Base-by-base conservation (phyloP, 2,797 vertebrate species). In the Schizopygopsis pylzovi region DNA sequence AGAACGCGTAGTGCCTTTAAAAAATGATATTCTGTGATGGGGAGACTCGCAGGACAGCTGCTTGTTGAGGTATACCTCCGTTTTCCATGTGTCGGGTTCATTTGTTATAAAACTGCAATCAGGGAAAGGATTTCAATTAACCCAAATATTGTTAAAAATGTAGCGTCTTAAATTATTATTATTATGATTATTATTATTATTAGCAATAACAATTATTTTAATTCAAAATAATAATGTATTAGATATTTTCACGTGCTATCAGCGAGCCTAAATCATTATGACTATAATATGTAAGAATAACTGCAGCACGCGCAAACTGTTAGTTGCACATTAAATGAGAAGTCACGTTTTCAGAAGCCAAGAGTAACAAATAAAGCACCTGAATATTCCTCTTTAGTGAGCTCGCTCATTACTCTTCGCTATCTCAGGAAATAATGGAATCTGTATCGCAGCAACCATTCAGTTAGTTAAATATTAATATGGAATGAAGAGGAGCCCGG, bases 1-100 rank as follows among this genome's bases (percentile, higher is more conserved):
- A 89, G 89, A 95, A 94, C 87, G 86, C 93, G 90, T 94, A 92
- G 95, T 85, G 88, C 70, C 88, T 63, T 92, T 41, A 90, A 91
- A 83, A 54, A 6, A 54, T 45, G 11, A 94, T 91, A 90, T 90
- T 90, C 76, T 87, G 88, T 79, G 63, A 89, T 89, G 91, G 91
- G 72, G 87, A 87, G 85, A 90, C 90, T 87, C 56, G 85, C 87
- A 63, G 52, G 81, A 90, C 76, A 87, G 25, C 77, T 91, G 90
- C 88, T 87, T 45, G 9, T 45, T 87, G 86, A 89, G 61, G 54
- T 41, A 15, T 86, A 81, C 83, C 61, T 86, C 79, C 25, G 28
- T 79, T 89, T 63, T 72, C 3, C 6, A 79, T 5, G 54, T 77
- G 79, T 84, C 37, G 49, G 47, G 22, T 78, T 86, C 72, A 43